Conservation (phyloP, 2,797 vertebrate genomes). For the Hypotaenidia philippensis region DNA sequence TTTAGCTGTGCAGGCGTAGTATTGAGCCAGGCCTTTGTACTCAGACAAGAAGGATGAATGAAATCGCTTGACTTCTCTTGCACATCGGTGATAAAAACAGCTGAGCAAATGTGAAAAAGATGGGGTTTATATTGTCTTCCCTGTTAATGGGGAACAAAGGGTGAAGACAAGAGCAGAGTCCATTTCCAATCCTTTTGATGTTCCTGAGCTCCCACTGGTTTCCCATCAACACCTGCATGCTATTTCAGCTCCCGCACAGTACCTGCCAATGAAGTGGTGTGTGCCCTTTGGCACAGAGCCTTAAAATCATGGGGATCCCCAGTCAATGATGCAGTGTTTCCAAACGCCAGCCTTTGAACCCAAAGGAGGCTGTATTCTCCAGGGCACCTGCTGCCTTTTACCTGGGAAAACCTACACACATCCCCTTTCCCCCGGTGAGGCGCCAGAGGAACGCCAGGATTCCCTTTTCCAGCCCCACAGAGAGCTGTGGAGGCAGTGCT, state of each 20-base stretch:
- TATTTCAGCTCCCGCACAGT: not conserved
- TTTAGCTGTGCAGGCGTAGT: rapidly evolving
- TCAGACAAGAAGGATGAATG: not conserved
- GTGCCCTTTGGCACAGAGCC: not conserved
- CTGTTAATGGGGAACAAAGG: not conserved
- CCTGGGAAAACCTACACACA: not conserved
- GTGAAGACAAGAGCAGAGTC: not conserved
- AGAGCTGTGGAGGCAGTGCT: not conserved
- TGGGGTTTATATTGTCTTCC: not conserved
- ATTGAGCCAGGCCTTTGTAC: not conserved
- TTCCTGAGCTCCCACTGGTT: not conserved
- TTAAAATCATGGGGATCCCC: not conserved
- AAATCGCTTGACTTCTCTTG: not conserved
- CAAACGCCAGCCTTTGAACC: not conserved
- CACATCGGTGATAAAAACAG: not conserved
- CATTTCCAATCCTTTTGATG: not conserved
- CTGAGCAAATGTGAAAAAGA: not conserved
- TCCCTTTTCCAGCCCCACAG: not conserved
- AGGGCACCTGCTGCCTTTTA: not conserved
- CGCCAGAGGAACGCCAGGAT: not conserved
- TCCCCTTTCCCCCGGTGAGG: not conserved
- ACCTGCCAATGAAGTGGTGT: not conserved
- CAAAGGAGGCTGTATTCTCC: not conserved
- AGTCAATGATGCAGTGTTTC: rapidly evolving
- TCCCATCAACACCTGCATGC: not conserved